phyloP scores from a whole-genome alignment of 2,797 vertebrate species.

The Lacerta agilis region DNA sequence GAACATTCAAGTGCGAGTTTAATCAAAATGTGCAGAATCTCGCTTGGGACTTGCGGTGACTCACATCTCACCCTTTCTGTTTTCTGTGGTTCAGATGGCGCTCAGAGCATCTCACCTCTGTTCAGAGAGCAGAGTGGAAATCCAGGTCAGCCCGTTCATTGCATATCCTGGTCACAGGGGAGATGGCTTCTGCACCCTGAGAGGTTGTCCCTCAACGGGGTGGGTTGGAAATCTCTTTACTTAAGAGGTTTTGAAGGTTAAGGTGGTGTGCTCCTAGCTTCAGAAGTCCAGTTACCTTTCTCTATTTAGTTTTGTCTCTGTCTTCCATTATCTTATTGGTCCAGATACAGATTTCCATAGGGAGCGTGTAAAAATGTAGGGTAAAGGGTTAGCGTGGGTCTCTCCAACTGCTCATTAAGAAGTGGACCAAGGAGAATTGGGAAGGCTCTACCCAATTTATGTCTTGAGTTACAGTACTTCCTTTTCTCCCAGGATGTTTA shows the following conservation, averaged over 20 bases:
- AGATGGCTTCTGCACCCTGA: background rate
- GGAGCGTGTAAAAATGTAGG: background rate
- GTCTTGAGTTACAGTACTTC: background rate
- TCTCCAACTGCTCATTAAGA: background rate
- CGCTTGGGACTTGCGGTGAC: too few relatives aligned
- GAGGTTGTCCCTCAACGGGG: background rate
- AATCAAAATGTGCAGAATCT: too few relatives aligned
- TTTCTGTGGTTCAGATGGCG: too few relatives aligned
- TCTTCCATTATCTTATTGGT: background rate
- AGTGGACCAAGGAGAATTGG: background rate
- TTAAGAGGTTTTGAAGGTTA: background rate
- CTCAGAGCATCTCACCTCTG: too few relatives aligned
- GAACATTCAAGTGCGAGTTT: too few relatives aligned
- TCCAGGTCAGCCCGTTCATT: too few relatives aligned
- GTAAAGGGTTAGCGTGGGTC: too few relatives aligned
- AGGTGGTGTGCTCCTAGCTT: background rate
- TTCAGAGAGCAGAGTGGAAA: too few relatives aligned
- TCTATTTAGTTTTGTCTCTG: background rate
- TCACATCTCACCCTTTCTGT: too few relatives aligned
- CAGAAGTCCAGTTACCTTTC: background rate
- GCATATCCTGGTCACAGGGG: background rate
- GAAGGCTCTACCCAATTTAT: background rate
- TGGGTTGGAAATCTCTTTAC: background rate
- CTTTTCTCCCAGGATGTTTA: background rate
- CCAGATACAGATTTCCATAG: background rate